Conservation (phyloP, 2,113 vertebrate species). For the Orycteropus afer region DNA sequence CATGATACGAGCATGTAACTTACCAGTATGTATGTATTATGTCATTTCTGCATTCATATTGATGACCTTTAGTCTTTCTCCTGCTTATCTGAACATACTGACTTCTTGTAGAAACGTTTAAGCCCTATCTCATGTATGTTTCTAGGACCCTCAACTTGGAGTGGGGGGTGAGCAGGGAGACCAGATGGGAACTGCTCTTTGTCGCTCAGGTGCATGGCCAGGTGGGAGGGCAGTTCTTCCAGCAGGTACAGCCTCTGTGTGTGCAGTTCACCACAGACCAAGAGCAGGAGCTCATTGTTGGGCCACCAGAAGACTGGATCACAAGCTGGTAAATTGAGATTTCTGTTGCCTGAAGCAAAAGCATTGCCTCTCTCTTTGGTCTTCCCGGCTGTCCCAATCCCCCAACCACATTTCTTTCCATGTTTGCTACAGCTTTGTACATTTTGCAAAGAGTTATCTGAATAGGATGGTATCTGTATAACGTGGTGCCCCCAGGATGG, state of each 20-base stretch:
- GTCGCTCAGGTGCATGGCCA: background rate
- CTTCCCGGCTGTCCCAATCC: background rate
- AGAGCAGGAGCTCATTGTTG: conserved; percentile 38
- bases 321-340: conserved; percentile 55
- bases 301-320: conserved; percentile 51
- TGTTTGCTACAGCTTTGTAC: background rate
- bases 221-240: conserved; percentile 38
- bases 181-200: background rate
- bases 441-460: background rate
- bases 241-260: conserved; percentile 52
- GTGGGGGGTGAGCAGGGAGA: background rate
- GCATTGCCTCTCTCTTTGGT: background rate
- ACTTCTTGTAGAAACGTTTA: background rate
- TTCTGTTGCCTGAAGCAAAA: background rate
- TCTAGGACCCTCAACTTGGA: background rate
- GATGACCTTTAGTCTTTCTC: background rate
- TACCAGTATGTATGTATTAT: background rate
- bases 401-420: background rate
- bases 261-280: background rate
- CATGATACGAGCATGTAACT: background rate
- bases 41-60: conserved; percentile 23
- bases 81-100: background rate
- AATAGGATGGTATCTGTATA: background rate
- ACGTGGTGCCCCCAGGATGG: background rate
- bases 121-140: background rate